A percentile compares a stretch with the other conserved stretches of the same genome.
phyloP scores from a whole-genome alignment of 2,888 invertebrate species.

The Endomychus coccineus region DNA sequence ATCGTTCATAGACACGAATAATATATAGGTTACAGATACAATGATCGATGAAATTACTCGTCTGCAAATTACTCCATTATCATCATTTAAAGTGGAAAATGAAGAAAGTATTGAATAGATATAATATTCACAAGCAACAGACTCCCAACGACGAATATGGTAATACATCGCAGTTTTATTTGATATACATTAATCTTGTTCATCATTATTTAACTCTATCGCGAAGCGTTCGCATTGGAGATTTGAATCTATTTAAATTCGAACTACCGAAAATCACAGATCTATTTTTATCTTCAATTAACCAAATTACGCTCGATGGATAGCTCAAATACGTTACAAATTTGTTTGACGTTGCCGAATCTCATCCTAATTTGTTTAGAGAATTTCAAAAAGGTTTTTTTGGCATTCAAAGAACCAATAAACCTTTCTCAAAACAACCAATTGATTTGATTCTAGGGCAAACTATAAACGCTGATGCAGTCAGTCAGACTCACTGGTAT shows the following conservation, averaged over 20 bases:
- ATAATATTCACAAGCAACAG: slow-evolving; percentile 9
- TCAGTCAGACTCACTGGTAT: slow-evolving; percentile 16
- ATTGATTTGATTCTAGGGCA: slow-evolving; percentile 31
- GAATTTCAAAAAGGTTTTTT: slow-evolving; percentile 3
- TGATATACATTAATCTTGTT: slow-evolving; percentile 10
- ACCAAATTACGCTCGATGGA: slow-evolving; percentile 10
- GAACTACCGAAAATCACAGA: slow-evolving; percentile 7
- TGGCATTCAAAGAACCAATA: slow-evolving; percentile 28
- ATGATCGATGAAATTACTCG: slow-evolving; percentile 19
- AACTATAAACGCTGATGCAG: slow-evolving; percentile 31
- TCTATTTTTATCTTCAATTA: slow-evolving; percentile 6
- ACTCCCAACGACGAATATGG: slow-evolving; percentile 8
- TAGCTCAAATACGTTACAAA: slow-evolving; percentile 3
- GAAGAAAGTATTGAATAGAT: slow-evolving; percentile 9
- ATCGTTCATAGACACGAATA: slow-evolving; percentile 16
- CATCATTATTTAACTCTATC: slow-evolving; percentile 11
- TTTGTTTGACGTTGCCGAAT: slow-evolving; percentile 6
- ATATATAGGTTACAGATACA: slow-evolving; percentile 15
- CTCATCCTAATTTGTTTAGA: slow-evolving; percentile 6
- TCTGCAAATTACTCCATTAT: slow-evolving; percentile 12
- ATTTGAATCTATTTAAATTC: slow-evolving; percentile 10
- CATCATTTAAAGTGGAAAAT: slow-evolving; percentile 11
- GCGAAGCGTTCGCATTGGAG: slow-evolving; percentile 13
- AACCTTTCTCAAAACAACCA: slow-evolving; percentile 28
- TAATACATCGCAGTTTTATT: slow-evolving; percentile 12